Evolutionary conservation across 2,797 vertebrate species (phyloP).

Genomic region (Danio tinwini): DNA sequence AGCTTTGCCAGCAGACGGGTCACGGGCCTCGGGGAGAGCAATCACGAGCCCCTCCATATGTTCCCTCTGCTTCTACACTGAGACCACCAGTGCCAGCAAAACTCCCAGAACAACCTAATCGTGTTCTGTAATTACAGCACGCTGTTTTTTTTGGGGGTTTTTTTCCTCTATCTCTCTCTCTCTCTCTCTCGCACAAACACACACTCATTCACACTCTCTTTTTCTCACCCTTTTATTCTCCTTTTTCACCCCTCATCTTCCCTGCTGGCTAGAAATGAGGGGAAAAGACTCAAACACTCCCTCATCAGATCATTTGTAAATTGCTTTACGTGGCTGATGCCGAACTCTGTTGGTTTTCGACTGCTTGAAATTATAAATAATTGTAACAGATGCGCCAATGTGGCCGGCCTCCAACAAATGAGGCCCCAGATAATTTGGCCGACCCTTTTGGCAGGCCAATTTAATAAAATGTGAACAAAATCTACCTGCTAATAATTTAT

Average conservation of each 20-base stretch:
- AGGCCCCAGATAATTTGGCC: constrained; percentile 99
- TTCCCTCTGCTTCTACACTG: constrained; percentile 94
- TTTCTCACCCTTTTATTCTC: constrained; percentile 43
- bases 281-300: constrained; percentile 89
- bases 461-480: constrained; percentile 99
- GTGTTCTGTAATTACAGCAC: constrained; percentile 99
- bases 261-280: constrained; percentile 89
- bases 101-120: constrained; percentile 99
- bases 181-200: constrained; percentile 42
- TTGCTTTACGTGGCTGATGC: constrained; percentile 98
- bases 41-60: constrained; percentile 99
- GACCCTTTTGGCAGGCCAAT: constrained; percentile 99
- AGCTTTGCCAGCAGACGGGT: constrained; percentile 97
- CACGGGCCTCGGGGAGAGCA: constrained; percentile 97
- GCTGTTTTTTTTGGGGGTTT: constrained; percentile 44
- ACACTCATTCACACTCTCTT: constrained; percentile 39
- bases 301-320: constrained; percentile 99
- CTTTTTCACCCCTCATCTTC: constrained; percentile 60
- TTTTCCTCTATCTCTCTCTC: constrained; percentile 37
- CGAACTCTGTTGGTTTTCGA: constrained; percentile 93
- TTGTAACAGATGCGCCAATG: constrained; percentile 99
- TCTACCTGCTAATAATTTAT: constrained; percentile 99
- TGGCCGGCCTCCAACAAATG: constrained; percentile 99
- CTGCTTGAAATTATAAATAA: constrained; percentile 99
- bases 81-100: constrained; percentile 93